Base-by-base conservation (phyloP, 2,797 vertebrate genomes). In the Channa striata region DNA sequence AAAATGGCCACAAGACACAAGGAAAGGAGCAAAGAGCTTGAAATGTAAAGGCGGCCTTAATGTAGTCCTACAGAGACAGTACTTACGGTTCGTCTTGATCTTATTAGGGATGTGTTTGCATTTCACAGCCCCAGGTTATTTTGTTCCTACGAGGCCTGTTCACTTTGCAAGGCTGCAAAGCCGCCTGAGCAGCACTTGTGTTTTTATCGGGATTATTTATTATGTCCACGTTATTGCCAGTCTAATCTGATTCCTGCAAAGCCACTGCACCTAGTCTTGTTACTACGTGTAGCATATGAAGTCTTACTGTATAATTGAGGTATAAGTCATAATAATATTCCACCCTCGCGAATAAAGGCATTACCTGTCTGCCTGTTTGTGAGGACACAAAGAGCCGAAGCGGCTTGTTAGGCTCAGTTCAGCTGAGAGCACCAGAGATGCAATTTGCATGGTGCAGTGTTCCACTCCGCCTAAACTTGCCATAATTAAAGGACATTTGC, bases 21-120 rank as follows among this genome's bases (percentile, higher is more conserved):
- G 54, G 36, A 58, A 46, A 52, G 34, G 37, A 71, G 61, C 25
- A 56, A 19, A 59, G 21, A 46, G 59, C 14, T 30, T 2, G n/a
- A 59, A 58, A 60, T 47, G 56, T 60, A 56, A 61, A 40, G 56
- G 56, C 36, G n/a, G 54, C 37, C 50, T 59, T 67, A 68, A 76
- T 68, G 50, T 25, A 36, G 54, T 46, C 52, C 59, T 61, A 34
- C 19, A 23, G 30, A 11, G 63, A 65, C 48, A 44, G 36, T 33
- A 19, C 78, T 72, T 68, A 65, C 52, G 59, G 59, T 72, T 67
- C 39, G 61, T 81, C 59, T 66, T 66, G 74, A 74, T 80, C 62
- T 73, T 39, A 78, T 78, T 66, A 69, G 46, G 81, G 65, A 67
- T 57, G 39, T 39, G 63, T 74, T 78, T 72, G 54, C 34, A 58